phyloP scores from a whole-genome alignment of 1,140 invertebrate species.

The Steinernema khuongi region DNA sequence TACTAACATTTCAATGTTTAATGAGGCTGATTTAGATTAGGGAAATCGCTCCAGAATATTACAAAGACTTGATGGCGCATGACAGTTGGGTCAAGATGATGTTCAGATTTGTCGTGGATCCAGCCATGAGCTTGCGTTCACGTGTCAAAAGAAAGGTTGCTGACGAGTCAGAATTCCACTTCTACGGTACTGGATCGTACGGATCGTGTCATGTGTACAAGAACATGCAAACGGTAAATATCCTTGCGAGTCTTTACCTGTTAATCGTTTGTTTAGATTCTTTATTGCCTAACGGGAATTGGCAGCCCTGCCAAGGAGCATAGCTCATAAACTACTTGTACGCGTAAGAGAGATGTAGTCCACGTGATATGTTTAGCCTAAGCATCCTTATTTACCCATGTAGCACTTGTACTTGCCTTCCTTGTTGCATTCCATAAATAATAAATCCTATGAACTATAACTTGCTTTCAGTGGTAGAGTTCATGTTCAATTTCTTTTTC shows the following conservation, averaged over 20 bases:
- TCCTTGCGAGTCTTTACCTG: too few species aligned
- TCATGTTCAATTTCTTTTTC: too few species aligned
- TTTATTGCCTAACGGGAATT: not conserved
- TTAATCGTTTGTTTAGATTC: too few species aligned
- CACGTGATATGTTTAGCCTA: too few species aligned
- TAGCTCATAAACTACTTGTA: not conserved
- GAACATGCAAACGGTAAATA: slow-evolving; percentile 43
- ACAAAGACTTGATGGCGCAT: slow-evolving; percentile 86
- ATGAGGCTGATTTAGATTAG: slow-evolving; percentile 68
- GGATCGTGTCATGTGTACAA: slow-evolving; percentile 48
- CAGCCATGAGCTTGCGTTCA: slow-evolving; percentile 89
- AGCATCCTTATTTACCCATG: too few species aligned
- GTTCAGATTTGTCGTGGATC: slow-evolving; percentile 92
- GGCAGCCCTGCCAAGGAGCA: slow-evolving; percentile 4
- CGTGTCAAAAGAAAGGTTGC: slow-evolving; percentile 72
- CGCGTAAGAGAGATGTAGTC: too few species aligned
- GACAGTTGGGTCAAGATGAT: slow-evolving; percentile 85
- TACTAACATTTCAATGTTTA: slow-evolving; percentile 22
- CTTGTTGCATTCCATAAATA: too few species aligned
- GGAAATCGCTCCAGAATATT: slow-evolving; percentile 89
- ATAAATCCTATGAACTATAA: too few species aligned
- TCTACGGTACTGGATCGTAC: slow-evolving; percentile 53
- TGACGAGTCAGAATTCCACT: slow-evolving; percentile 47
- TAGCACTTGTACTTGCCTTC: too few species aligned
- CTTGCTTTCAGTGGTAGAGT: too few species aligned